Percentiles rank a stretch among this genome's conserved stretches.
phyloP scores from a whole-genome alignment of 2,888 invertebrate species.

The Endotricha flammealis region DNA sequence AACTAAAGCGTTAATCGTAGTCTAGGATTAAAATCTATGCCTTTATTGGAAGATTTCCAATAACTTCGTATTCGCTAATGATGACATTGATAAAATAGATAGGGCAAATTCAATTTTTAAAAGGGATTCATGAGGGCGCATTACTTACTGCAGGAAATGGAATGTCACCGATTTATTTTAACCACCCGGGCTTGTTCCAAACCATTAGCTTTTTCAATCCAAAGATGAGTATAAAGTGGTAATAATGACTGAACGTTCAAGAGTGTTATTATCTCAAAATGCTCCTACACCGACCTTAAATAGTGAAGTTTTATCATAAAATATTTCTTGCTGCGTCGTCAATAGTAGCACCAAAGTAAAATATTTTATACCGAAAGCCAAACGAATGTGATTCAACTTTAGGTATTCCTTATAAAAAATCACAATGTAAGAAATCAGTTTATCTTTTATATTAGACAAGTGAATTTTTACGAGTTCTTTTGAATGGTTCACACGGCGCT shows the following conservation, averaged over 20 bases:
- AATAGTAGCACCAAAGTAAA: not conserved
- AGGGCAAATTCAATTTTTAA: constrained; percentile 51
- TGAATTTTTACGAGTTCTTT: too few relatives aligned
- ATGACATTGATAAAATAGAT: constrained; percentile 33
- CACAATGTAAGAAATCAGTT: too few relatives aligned
- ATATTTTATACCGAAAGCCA: too few relatives aligned
- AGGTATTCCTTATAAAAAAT: too few relatives aligned
- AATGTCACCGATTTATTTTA: constrained; percentile 72
- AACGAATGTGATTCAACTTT: too few relatives aligned
- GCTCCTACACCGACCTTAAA: constrained; percentile 12
- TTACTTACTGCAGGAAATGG: constrained; percentile 63
- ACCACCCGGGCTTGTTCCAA: constrained; percentile 67
- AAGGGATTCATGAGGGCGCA: constrained; percentile 53
- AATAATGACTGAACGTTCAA: constrained; percentile 39
- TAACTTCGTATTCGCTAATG: constrained; percentile 21
- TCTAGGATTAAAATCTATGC: too few relatives aligned
- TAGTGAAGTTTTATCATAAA: constrained; percentile 17
- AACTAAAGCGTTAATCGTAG: too few relatives aligned
- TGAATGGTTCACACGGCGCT: not conserved
- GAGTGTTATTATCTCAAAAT: constrained; percentile 19
- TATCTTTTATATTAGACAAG: too few relatives aligned
- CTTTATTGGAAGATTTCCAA: constrained; percentile 9
- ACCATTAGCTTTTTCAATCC: constrained; percentile 73
- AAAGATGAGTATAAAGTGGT: constrained; percentile 61
- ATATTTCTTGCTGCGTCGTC: constrained; percentile 4